Conservation (phyloP, 2,888 invertebrate genomes). For the Gibbula magus region DNA sequence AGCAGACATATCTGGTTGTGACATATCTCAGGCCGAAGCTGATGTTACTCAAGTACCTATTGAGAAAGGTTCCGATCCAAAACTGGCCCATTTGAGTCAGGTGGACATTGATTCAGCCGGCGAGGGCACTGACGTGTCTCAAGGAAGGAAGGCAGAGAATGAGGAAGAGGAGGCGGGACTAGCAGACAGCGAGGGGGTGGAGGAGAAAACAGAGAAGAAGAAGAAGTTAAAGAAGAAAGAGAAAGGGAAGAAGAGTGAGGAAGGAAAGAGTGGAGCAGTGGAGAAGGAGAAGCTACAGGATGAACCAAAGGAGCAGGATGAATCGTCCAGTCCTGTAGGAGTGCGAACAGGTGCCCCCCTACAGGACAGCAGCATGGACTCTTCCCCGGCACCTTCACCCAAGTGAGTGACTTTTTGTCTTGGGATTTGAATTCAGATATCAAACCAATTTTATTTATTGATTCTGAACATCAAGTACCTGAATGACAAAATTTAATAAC, state of each 20-base stretch:
- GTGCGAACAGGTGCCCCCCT: neutral
- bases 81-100: neutral
- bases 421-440: neutral
- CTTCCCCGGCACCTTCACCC: neutral
- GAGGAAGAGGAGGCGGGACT: conserved; percentile 35
- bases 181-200: conserved; percentile 18
- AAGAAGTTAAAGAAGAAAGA: neutral
- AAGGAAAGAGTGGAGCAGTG: neutral
- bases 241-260: neutral
- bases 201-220: conserved; percentile 29
- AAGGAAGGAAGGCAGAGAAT: conserved; percentile 23
- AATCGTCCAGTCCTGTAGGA: neutral
- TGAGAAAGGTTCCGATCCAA: neutral
- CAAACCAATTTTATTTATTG: no score
- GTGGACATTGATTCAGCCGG: neutral
- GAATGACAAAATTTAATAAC: no score
- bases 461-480: no score
- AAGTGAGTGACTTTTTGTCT: neutral
- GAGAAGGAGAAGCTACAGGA: neutral
- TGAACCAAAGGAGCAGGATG: neutral
- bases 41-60: neutral
- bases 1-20: neutral
- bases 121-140: neutral
- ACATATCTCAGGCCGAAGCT: neutral
- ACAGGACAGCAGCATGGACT: neutral